These are phyloP conservation scores for Thera obeliscata DNA, from an alignment of 2,888 invertebrate genomes.

Conservation along the genomic window DNA sequence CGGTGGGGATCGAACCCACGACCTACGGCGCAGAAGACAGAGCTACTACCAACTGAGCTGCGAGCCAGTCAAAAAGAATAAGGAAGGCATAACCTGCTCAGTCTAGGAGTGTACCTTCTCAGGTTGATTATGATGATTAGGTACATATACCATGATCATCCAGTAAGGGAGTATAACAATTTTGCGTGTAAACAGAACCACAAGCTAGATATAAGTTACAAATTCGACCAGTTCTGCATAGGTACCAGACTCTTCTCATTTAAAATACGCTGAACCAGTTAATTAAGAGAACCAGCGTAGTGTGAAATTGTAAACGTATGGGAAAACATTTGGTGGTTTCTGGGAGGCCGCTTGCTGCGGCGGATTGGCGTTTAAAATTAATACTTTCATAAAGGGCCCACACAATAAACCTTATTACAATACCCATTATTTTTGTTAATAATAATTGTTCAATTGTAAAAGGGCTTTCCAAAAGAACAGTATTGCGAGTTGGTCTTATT, in stretches of 20 bases:
- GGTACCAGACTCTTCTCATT: conserved; percentile 57
- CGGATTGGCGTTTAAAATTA: conserved; percentile 49
- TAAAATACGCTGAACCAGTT: conserved; percentile 73
- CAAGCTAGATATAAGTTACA: conserved; percentile 55
- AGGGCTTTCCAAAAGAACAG: too few species aligned
- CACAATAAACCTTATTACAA: not conserved
- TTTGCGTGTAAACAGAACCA: conserved; percentile 51
- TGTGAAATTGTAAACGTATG: conserved; percentile 78
- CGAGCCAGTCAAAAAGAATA: too few species aligned
- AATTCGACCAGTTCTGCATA: conserved; percentile 56
- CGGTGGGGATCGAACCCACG: too few species aligned
- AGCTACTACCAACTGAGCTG: too few species aligned
- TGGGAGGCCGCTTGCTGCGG: conserved; percentile 47
- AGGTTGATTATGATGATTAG: not conserved
- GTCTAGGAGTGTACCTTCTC: too few species aligned
- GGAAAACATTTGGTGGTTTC: conserved; percentile 68
- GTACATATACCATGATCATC: conserved; percentile 35
- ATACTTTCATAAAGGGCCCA: conserved; percentile 29
- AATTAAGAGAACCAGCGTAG: conserved; percentile 70
- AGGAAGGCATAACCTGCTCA: too few species aligned
- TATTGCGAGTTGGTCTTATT: too few species aligned
- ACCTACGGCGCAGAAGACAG: too few species aligned
- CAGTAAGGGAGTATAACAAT: conserved; percentile 46
- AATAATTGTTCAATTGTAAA: not conserved
- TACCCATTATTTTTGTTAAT: not conserved